Evolutionary conservation across 2,888 invertebrate species (phyloP).

Genomic region (Lasioglossum vierecki): DNA sequence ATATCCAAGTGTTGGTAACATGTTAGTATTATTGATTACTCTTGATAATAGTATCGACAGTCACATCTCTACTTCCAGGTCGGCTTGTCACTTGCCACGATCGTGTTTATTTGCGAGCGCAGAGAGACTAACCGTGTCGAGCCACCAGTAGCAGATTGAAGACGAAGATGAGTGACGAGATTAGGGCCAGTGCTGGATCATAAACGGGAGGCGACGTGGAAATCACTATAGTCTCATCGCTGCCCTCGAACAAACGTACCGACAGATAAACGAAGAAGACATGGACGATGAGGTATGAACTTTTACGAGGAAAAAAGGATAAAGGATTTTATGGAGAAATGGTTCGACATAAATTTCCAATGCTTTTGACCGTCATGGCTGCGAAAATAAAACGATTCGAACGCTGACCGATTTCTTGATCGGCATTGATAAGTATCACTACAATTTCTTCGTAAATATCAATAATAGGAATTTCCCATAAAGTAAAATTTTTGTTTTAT

Average conservation of each 20-base stretch:
- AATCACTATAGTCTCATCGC: neutral
- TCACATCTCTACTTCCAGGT: slow-evolving; percentile 5
- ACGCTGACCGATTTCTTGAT: neutral
- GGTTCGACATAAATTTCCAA: neutral
- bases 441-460: neutral
- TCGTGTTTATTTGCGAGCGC: slow-evolving; percentile 46
- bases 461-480: neutral
- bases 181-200: slow-evolving; percentile 1
- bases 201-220: neutral
- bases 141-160: neutral
- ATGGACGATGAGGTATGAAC: too few relatives aligned
- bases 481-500: neutral
- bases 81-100: slow-evolving; percentile 34
- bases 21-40: neutral
- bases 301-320: neutral
- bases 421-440: neutral
- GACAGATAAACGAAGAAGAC: neutral
- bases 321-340: neutral
- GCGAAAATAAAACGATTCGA: neutral
- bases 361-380: neutral
- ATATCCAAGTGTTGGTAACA: neutral
- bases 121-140: neutral
- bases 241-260: neutral
- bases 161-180: neutral
- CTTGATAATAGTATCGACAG: neutral